Base-by-base conservation (phyloP, 1,140 invertebrate species). In the Euschistus heros region DNA sequence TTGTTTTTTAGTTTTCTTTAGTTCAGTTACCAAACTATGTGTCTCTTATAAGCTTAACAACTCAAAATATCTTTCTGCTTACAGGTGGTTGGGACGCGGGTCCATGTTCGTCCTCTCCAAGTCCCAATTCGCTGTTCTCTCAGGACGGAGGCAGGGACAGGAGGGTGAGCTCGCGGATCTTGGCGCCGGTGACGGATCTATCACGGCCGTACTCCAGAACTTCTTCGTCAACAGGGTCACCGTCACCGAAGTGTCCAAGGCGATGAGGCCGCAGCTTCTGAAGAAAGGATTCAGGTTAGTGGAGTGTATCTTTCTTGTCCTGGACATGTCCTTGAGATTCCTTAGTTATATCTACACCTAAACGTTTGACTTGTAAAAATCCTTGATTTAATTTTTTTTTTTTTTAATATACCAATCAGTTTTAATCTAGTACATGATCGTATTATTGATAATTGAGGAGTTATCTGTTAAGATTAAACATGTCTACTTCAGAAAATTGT, bases 61-160 rank as follows among this genome's bases (percentile, higher is more conserved):
- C n/a, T n/a, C n/a, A n/a, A 30, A 30, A 5, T 30, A 8, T 30
- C n/a, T 59, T 26, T 60, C 1, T 60, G 2, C 1, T 61, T 76
- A 55, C 81, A 92, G 91, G 66, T 83, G 91, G 73, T 77, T 95
- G 10, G 82, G 86, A 18, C 80, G 92, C 50, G 93, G 93, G 17
- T 93, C 91, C 0, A 96, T 96, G 93, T 94, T 94, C 77, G 89
- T 97, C 2, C 84, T 93, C 68, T 95, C 92, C 0, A 75, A 79
- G 30, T 74, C 80, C 22, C 92, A 95, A 72, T 86, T 93, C 66
- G 76, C 80, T 68, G 74, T 77, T 64, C 77, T 95, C 62, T 65
- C 66, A 18, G 74, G 73, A 18, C 72, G 70, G n/a, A 70, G 75
- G 74, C 72, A 81, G 76, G 74, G 78, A 64, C 71, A 78, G 74